Base-by-base conservation (phyloP, 2,113 vertebrate species). In the human (Homo sapiens) region DNA sequence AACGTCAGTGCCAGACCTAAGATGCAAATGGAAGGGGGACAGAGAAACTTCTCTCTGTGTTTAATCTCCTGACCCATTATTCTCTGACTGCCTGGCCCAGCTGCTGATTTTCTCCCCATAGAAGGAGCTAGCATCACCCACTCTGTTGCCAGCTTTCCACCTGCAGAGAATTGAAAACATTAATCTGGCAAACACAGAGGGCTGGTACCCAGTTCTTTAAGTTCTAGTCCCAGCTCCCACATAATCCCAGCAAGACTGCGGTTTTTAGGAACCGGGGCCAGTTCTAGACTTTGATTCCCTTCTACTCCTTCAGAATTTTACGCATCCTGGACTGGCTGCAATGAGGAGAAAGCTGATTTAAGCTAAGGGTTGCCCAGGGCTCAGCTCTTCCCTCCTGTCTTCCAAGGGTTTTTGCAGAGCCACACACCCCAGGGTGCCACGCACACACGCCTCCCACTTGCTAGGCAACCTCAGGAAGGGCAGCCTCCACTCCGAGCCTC, bases 381-480 rank as follows among this genome's bases (percentile, higher is more conserved):
- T 72, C 81, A 18, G 57, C 43, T n/a, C 5, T 10, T 57, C 11
- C 52, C 4, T 5, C 20, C 8, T 27, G 38, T 50, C 38, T 52
- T 48, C 20, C 35, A 38, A 2, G 43, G 52, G n/a, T 25, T 61
- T 23, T 1, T 8, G n/a, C 66, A 17, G 30, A 84, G 14, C 45
- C 50, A 38, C 73, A 27, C 0, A 2, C 17, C 20, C 0, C 0
- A 8, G 23, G 8, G 8, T 5, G 45, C 61, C 14, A 0, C 0
- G 66, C 14, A 22, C 35, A 8, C 0, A 0, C 0, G 3, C 57
- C 40, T 40, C 61, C 48, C 17, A 6, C 5, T 32, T 1, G 0
- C 82, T 13, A 8, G 23, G 25, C 2, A 27, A 30, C 59, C 75
- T 59, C 8, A 40, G 40, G 32, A 23, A 23, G 18, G 35, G 11